Conservation (phyloP, 1,140 invertebrate genomes). For the Metaphire vulgaris region DNA sequence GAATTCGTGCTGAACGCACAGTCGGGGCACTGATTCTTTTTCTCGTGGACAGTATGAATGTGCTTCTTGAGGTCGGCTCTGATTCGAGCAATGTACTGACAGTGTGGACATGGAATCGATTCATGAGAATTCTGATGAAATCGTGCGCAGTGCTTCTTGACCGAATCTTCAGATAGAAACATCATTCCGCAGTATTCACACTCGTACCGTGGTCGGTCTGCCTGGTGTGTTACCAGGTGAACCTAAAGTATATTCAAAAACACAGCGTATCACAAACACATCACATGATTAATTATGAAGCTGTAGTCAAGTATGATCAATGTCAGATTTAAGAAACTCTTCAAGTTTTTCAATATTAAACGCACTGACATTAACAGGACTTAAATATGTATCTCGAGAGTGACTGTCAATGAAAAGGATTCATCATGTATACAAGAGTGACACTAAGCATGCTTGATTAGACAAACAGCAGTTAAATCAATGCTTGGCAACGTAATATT, state of each 20-base stretch:
- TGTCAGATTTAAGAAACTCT: too few species aligned
- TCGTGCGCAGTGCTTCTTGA: conserved; percentile 19
- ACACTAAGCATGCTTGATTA: too few species aligned
- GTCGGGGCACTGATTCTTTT: conserved; percentile 7
- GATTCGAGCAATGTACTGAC: conserved; percentile 11
- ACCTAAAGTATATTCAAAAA: background rate
- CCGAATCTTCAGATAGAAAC: conserved; percentile 16
- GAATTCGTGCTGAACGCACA: conserved; percentile 17
- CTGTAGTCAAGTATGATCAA: too few species aligned
- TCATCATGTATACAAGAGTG: too few species aligned
- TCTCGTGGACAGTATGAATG: conserved; percentile 20
- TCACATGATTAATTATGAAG: too few species aligned
- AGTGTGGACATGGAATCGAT: conserved; percentile 7
- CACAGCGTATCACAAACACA: too few species aligned
- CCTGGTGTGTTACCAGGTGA: background rate
- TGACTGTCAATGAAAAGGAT: too few species aligned
- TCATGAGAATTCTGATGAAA: conserved; percentile 5
- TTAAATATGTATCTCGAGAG: too few species aligned
- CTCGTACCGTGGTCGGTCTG: conserved; percentile 15
- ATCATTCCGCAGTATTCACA: conserved; percentile 12
- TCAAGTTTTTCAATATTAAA: too few species aligned
- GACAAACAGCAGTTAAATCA: too few species aligned
- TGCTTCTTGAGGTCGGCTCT: conserved; percentile 19
- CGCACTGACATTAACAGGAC: too few species aligned
- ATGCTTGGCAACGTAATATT: too few species aligned